Base-by-base conservation (phyloP, 2,113 vertebrate species). In the Nestor notabilis region DNA sequence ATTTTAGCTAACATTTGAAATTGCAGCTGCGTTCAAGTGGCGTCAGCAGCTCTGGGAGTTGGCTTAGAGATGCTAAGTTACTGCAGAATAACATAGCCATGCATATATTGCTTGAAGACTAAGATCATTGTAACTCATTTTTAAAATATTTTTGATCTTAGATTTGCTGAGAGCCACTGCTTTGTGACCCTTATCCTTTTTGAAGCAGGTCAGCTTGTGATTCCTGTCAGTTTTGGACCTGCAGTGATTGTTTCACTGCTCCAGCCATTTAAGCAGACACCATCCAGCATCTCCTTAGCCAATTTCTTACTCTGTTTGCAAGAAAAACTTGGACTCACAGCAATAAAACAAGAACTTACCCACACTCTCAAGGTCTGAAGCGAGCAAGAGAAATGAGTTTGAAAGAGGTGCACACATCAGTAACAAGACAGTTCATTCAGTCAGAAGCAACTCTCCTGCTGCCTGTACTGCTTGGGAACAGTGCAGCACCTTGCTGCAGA, bases 361-460 rank as follows among this genome's bases (percentile, higher is more conserved):
- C 28, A 10, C 41, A 21, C 24, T 74, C 8, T 65, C 41, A 70
- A 43, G 49, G 63, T 88, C 63, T 77, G 68, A 83, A 66, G 29
- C 1, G 1, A 66, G 50, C 49, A 63, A 55, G n/a, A 90, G 11
- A 61, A 88, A 49, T 12, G 3, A 64, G 39, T 91, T 18, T 17
- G 28, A 74, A 68, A 52, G 71, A 83, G 29, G 24, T 49, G 35
- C 8, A 17, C 13, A 6, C 0, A 0, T 5, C 41, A 47, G 16
- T 78, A 77, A 43, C 33, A 49, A 33, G 55, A 43, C 20, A 0
- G 0, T 25, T 72, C 0, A 0, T 25, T 72, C 0, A 0, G 15
- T 55, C 52, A 72, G 37, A 25, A 74, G 27, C 0, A 0, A 63
- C 71, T 53, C 28, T 28, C 80, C 56, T 31, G 55, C 31, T 90